Percentiles rank a stretch among this genome's conserved stretches.
These are phyloP conservation scores for Solea senegalensis DNA, from an alignment of 2,113 vertebrate species.

Conservation along the genomic window DNA sequence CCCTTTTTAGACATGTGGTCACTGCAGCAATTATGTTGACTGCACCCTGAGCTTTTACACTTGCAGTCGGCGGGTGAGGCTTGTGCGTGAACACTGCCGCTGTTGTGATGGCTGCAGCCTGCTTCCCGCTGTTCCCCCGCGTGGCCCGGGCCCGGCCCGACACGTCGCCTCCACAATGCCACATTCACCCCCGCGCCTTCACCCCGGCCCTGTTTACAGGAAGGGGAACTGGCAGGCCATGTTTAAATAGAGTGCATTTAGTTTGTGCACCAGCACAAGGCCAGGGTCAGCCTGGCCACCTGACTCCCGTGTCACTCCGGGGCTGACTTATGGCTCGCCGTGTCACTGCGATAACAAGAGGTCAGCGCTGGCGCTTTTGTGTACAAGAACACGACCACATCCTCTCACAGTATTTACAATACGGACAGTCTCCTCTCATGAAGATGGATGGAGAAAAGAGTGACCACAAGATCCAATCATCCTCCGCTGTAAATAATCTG, in stretches of 20 bases:
- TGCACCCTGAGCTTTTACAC: constrained; percentile 78
- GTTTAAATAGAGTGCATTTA: constrained; percentile 82
- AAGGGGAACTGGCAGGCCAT: constrained; percentile 64
- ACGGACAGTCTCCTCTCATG: constrained; percentile 32
- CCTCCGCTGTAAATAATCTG: constrained; percentile 16
- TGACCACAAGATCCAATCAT: neutral
- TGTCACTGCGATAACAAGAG: constrained; percentile 76
- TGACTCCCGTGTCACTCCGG: constrained; percentile 70
- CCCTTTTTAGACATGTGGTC: constrained; percentile 80
- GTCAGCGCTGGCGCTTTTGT: constrained; percentile 60
- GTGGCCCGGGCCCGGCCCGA: constrained; percentile 58
- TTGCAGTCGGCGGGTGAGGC: constrained; percentile 69
- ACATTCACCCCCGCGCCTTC: constrained; percentile 74
- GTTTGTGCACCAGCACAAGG: constrained; percentile 79
- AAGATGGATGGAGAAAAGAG: constrained; percentile 14
- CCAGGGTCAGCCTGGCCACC: constrained; percentile 74
- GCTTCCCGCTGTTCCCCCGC: constrained; percentile 62
- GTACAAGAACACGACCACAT: constrained; percentile 67
- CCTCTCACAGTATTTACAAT: constrained; percentile 66
- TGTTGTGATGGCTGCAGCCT: constrained; percentile 75
- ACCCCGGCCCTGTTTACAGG: constrained; percentile 77
- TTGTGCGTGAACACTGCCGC: constrained; percentile 73
- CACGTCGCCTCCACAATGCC: constrained; percentile 75
- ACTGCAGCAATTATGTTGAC: constrained; percentile 81
- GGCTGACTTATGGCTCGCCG: constrained; percentile 70